Base-by-base conservation (phyloP, 2,888 invertebrate species). In the Crepidodera aurea region DNA sequence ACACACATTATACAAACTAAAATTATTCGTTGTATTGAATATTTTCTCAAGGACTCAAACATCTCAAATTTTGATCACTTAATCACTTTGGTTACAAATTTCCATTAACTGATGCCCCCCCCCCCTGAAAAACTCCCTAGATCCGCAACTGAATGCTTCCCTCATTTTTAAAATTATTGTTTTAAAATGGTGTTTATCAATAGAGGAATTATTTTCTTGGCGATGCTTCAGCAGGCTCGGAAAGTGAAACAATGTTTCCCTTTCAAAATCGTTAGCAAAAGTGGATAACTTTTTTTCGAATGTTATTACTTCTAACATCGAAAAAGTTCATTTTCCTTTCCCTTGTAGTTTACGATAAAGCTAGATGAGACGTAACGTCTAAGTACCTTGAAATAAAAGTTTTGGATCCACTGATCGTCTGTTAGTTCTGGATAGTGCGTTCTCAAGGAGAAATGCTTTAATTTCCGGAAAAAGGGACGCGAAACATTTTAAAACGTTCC, bases 231-330 rank as follows among this genome's bases (percentile, higher is more conserved):
- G 7, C 34, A 58, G 58, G 39, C 18, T 39, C 25, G 37, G 25
- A 58, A 50, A 53, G 39, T 53, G 40, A 37, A 53, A 40, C 15
- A 53, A 40, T 40, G 22, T 39, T 53, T 40, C 62, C 42, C 59
- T 69, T 46, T 66, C 62, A 65, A 68, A 65, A 66, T 67, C 65
- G 40, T 69, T 51, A 60, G 66, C 69, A 70, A 72, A 70, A 70
- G 70, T 29, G 34, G 46, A 32, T 56, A 56, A 29, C 46, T 56
- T 44, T 18, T 46, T 56, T 46, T 56, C 56, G 46, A 53, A 73
- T 66, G 66, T 60, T 64, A 64, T 67, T 73, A 75, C 70, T 69
- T 68, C 62, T 74, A 73, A 62, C 69, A 68, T 64, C 75, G 72
- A 66, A 76, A 32, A 32, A 32, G 8, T 32, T 4, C 2, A 8